These are phyloP conservation scores for Hippocampus barbouri DNA, from an alignment of 2,113 vertebrate genomes.

Conservation along the genomic window DNA sequence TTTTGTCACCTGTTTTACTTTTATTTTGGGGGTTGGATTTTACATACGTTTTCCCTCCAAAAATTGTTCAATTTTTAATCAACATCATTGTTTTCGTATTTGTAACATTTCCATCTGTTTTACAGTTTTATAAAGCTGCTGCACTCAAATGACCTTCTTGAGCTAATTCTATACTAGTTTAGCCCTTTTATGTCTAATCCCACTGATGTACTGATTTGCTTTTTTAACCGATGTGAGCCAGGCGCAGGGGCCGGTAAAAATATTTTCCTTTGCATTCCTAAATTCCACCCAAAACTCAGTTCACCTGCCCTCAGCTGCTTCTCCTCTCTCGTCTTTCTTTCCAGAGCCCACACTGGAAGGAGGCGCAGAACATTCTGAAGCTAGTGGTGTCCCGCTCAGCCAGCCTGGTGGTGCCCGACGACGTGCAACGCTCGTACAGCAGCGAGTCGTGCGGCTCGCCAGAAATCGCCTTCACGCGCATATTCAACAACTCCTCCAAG, in stretches of 20 bases:
- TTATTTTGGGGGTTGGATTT: background rate
- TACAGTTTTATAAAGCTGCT: background rate
- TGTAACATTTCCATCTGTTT: background rate
- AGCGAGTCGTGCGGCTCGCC: slow-evolving; percentile 83
- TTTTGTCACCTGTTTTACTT: no score
- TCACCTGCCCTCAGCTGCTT: slow-evolving; percentile 5
- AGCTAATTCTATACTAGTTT: background rate
- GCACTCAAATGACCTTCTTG: background rate
- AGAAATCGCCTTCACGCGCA: slow-evolving; percentile 94
- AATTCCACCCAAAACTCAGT: slow-evolving; percentile 2
- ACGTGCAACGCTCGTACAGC: slow-evolving; percentile 88
- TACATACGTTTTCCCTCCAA: background rate
- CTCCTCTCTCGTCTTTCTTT: slow-evolving; percentile 18
- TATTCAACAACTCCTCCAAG: slow-evolving; percentile 96
- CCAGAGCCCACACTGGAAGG: slow-evolving; percentile 96
- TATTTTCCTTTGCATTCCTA: slow-evolving; percentile 16
- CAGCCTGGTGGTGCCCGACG: slow-evolving; percentile 94
- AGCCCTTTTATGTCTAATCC: slow-evolving; percentile 18
- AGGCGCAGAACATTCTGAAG: slow-evolving; percentile 97
- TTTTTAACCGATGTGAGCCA: slow-evolving; percentile 4
- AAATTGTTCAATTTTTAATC: background rate
- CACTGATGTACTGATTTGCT: background rate
- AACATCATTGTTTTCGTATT: background rate
- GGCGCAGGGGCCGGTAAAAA: background rate
- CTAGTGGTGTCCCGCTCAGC: slow-evolving; percentile 96